These are phyloP conservation scores for Albula glossodonta DNA, from an alignment of 2,113 vertebrate genomes.

Conservation along the genomic window DNA sequence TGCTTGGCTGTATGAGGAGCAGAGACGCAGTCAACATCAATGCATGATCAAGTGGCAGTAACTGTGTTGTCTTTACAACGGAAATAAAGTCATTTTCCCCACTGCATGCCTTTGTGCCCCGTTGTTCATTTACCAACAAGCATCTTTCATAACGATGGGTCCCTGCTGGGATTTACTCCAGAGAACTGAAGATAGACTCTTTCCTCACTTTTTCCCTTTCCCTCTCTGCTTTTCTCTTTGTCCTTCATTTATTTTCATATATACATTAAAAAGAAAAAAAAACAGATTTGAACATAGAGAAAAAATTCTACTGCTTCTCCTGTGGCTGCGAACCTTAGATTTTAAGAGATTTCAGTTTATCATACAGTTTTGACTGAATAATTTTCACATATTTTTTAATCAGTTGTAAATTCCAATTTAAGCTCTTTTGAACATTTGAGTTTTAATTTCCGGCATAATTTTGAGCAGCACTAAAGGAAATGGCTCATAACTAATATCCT, in stretches of 20 bases:
- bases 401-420: background rate
- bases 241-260: background rate
- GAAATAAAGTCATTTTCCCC: background rate
- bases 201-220: background rate
- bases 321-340: no score
- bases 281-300: background rate
- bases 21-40: background rate
- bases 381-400: conserved; percentile 1
- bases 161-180: background rate
- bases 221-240: background rate
- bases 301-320: background rate
- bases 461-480: conserved; percentile 16
- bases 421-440: background rate
- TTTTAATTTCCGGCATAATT: conserved; percentile 16
- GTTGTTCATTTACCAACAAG: background rate
- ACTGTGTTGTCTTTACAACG: background rate
- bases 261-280: background rate
- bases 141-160: background rate
- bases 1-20: background rate
- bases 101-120: background rate
- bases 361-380: background rate
- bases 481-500: conserved; percentile 15
- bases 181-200: background rate
- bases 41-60: background rate
- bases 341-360: background rate